Evolutionary conservation across 1,140 invertebrate species (phyloP).

Genomic region (Diorhabda sublineata): DNA sequence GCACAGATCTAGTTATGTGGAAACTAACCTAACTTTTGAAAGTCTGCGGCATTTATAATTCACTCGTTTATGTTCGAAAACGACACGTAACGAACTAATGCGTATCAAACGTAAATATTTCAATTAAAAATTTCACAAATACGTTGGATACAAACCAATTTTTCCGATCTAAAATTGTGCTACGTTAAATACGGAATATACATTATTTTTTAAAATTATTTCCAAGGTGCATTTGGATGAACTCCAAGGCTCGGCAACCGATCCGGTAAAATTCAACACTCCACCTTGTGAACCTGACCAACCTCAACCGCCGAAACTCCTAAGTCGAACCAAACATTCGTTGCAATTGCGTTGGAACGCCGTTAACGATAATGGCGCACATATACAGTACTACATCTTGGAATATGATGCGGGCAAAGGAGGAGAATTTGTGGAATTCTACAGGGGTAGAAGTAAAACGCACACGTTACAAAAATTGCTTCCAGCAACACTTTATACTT

Average conservation of each 20-base stretch:
- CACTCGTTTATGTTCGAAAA: too few relatives aligned
- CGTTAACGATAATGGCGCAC: slow-evolving; percentile 72
- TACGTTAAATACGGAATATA: too few relatives aligned
- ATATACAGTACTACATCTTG: slow-evolving; percentile 70
- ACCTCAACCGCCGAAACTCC: slow-evolving; percentile 56
- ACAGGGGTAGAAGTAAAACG: slow-evolving; percentile 63
- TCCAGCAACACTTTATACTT: slow-evolving; percentile 72
- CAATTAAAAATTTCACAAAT: too few relatives aligned
- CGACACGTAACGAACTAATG: too few relatives aligned
- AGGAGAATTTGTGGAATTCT: slow-evolving; percentile 65
- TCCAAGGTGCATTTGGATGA: slow-evolving; percentile 50
- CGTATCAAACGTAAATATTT: too few relatives aligned
- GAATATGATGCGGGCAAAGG: slow-evolving; percentile 72
- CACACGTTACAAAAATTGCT: slow-evolving; percentile 62
- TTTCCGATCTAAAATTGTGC: too few relatives aligned
- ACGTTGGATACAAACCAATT: too few relatives aligned
- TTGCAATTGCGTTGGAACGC: slow-evolving; percentile 62
- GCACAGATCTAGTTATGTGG: too few relatives aligned
- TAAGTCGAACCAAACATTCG: slow-evolving; percentile 56
- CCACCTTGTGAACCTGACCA: slow-evolving; percentile 64
- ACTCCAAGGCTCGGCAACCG: slow-evolving; percentile 51
- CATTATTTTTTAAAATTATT: too few relatives aligned
- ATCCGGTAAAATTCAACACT: slow-evolving; percentile 56
- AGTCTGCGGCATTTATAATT: too few relatives aligned
- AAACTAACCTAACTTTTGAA: too few relatives aligned